Conservation (phyloP, 2,797 vertebrate genomes). For the Phataginus tricuspis region DNA sequence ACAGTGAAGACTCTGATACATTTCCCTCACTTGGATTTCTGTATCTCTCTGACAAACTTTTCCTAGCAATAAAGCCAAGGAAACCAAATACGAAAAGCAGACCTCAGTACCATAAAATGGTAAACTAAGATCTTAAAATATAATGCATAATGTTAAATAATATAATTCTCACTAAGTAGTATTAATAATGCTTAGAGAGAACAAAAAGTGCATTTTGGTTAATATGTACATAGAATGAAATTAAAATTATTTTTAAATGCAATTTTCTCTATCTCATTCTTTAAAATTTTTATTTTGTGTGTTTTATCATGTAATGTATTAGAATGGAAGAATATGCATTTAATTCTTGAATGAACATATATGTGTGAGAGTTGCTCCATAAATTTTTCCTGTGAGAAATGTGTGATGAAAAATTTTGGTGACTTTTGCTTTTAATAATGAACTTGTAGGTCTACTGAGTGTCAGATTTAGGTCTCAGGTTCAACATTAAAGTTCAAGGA, state of each 20-base stretch:
- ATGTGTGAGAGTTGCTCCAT: neutral
- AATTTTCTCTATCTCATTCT: neutral
- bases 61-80: neutral
- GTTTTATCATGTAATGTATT: neutral
- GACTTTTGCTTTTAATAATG: neutral
- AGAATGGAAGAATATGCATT: neutral
- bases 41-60: neutral
- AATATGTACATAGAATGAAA: neutral
- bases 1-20: neutral
- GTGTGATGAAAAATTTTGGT: neutral
- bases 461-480: neutral
- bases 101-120: neutral
- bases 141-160: neutral
- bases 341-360: neutral
- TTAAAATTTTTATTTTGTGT: neutral
- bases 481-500: neutral
- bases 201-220: neutral
- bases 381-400: neutral
- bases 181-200: neutral
- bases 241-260: neutral
- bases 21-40: neutral
- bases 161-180: neutral
- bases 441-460: neutral
- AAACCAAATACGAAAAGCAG: neutral
- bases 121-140: conserved; percentile 23